A percentile compares a stretch with the other conserved stretches of the same genome.
Evolutionary conservation across 2,888 invertebrate species (phyloP).

Genomic region (Brachypterus glaber): DNA sequence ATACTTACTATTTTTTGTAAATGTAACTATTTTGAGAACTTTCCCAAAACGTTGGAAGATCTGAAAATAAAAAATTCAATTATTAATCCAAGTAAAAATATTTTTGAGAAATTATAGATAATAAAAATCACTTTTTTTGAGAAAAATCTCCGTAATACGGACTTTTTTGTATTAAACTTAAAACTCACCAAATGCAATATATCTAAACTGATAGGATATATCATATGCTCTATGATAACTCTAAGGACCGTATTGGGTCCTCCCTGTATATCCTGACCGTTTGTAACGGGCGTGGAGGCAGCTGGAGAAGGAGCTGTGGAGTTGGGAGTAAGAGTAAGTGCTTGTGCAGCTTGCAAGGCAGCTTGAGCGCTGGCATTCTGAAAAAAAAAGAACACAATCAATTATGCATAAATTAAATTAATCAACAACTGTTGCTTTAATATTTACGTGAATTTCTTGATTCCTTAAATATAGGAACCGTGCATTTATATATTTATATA

Average conservation of each 20-base stretch:
- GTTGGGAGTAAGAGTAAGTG: slow-evolving; percentile 55
- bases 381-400: slow-evolving; percentile 35
- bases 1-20: slow-evolving; percentile 97
- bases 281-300: slow-evolving; percentile 42
- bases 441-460: no score
- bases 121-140: no score
- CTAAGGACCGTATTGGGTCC: slow-evolving; percentile 94
- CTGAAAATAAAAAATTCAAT: slow-evolving; percentile 47
- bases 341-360: slow-evolving; percentile 77
- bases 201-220: slow-evolving; percentile 97
- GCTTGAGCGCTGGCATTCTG: slow-evolving; percentile 79
- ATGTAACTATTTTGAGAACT: slow-evolving; percentile 98
- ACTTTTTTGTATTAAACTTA: no score
- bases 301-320: slow-evolving; percentile 56
- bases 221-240: slow-evolving; percentile 97
- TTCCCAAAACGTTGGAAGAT: slow-evolving; percentile 98
- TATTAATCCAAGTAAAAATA: slow-evolving; percentile 2
- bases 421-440: no score
- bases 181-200: slow-evolving; percentile 74
- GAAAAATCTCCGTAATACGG: no score
- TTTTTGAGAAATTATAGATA: no score
- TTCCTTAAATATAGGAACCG: no score
- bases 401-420: no score
- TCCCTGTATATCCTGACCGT: slow-evolving; percentile 65
- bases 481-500: no score